Evolutionary conservation across 2,113 vertebrate species (phyloP).

Genomic region (Rallus limicola): DNA sequence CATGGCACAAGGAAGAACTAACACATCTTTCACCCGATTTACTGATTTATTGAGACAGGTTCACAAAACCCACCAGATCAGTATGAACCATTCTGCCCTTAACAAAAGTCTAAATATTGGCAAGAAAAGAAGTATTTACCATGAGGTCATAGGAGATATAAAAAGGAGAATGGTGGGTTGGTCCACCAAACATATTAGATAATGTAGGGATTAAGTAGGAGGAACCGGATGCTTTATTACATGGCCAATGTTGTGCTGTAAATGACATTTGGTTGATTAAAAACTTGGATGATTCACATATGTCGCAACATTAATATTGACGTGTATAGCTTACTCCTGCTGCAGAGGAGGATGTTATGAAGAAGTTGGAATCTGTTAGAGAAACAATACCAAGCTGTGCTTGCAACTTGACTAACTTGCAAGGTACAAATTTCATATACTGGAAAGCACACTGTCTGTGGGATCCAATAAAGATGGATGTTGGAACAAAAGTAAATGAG

Average conservation of each 20-base stretch:
- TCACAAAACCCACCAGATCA: not conserved
- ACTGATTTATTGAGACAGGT: constrained; percentile 26
- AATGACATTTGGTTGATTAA: not conserved
- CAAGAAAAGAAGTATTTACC: not conserved
- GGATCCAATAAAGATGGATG: not conserved
- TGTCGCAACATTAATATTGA: not conserved
- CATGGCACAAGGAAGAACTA: not conserved
- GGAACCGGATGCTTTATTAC: not conserved
- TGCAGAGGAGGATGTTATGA: not conserved
- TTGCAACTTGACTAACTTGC: not conserved
- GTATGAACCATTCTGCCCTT: not conserved
- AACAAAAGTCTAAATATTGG: not conserved
- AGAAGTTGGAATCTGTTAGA: not conserved
- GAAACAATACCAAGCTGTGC: not conserved
- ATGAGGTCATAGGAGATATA: not conserved
- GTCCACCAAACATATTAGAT: not conserved
- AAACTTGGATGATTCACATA: not conserved
- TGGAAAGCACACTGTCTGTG: not conserved
- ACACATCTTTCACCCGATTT: not conserved
- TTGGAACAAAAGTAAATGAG: not conserved
- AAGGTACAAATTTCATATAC: not conserved
- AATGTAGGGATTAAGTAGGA: not conserved
- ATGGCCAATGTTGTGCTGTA: not conserved
- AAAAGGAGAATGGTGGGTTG: not conserved
- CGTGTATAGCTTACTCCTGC: not conserved